Evolutionary conservation across 2,888 invertebrate species (phyloP).

Genomic region (Spodoptera littoralis): DNA sequence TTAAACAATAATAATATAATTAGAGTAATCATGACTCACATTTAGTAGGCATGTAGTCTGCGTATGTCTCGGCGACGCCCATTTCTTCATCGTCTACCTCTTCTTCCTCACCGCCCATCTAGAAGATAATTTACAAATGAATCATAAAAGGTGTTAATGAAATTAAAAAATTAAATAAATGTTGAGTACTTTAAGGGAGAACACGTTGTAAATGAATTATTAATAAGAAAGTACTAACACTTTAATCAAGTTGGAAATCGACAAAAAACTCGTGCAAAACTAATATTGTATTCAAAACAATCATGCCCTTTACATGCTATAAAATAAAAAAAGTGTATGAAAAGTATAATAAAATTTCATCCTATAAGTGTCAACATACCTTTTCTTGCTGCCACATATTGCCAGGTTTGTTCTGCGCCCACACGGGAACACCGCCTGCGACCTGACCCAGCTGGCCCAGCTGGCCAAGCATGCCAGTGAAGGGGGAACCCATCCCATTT

Average conservation of each 20-base stretch:
- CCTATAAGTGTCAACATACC: constrained; percentile 53
- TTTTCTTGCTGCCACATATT: constrained; percentile 75
- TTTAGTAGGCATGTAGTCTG: constrained; percentile 99
- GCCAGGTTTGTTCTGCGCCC: constrained; percentile 70
- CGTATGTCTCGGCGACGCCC: constrained; percentile 99
- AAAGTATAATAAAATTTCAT: no score
- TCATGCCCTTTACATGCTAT: no score
- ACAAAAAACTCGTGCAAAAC: no score
- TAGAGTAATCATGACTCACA: constrained; percentile 83
- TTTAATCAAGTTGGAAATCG: no score
- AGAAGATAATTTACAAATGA: constrained; percentile 19
- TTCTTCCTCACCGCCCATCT: constrained; percentile 91
- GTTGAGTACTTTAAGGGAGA: no score
- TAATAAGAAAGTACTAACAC: not conserved
- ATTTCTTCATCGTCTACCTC: constrained; percentile 98
- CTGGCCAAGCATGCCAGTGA: constrained; percentile 80
- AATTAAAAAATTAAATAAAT: no score
- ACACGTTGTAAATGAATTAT: not conserved
- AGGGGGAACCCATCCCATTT: constrained; percentile 83
- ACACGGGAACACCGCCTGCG: constrained; percentile 66
- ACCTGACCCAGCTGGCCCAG: constrained; percentile 78
- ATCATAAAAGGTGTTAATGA: not conserved
- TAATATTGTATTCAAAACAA: no score
- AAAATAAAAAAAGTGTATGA: no score
- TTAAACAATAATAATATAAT: not conserved